A percentile compares a stretch with the other conserved stretches of the same genome.
These are phyloP conservation scores for Takifugu ocellatus DNA, from an alignment of 2,797 vertebrate species.

Conservation along the genomic window DNA sequence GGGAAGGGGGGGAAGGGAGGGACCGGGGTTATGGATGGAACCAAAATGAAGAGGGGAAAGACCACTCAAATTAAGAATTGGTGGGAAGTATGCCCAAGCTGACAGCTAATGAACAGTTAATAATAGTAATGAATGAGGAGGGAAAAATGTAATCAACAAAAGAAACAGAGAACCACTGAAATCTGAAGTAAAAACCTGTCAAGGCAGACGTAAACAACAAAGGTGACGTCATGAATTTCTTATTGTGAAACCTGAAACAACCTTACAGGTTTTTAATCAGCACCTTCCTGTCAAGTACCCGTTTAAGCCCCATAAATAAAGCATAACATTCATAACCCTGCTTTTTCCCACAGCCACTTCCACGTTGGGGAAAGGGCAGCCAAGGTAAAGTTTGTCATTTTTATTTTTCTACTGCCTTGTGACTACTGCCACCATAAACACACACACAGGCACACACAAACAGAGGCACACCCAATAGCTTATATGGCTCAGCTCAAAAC, in stretches of 20 bases:
- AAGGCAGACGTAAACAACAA: constrained; percentile 5
- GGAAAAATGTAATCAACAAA: constrained; percentile 42
- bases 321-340: constrained; percentile 3
- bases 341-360: constrained; percentile 9
- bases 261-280: constrained; percentile 49
- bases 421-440: constrained; percentile 47
- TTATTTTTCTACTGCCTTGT: constrained; percentile 14
- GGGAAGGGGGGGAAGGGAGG: constrained; percentile 46
- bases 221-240: constrained; percentile 1
- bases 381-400: constrained; percentile 10
- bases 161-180: constrained; percentile 30
- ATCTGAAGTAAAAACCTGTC: constrained; percentile 49
- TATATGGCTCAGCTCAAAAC: constrained; percentile 42
- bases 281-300: constrained; percentile 38
- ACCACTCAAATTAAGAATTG: constrained; percentile 21
- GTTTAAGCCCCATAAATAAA: constrained; percentile 32
- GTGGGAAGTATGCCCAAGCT: constrained; percentile 41
- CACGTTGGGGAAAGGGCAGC: constrained; percentile 2
- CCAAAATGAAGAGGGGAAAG: constrained; percentile 49
- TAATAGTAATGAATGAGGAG: constrained; percentile 43
- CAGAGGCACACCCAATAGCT: constrained; percentile 18
- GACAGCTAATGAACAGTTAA: constrained; percentile 37
- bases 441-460: constrained; percentile 16
- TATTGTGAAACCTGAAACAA: constrained; percentile 1
- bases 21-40: constrained; percentile 66